Base-by-base conservation (phyloP, 2,888 invertebrate species). In the Drosophila paucipuncta region DNA sequence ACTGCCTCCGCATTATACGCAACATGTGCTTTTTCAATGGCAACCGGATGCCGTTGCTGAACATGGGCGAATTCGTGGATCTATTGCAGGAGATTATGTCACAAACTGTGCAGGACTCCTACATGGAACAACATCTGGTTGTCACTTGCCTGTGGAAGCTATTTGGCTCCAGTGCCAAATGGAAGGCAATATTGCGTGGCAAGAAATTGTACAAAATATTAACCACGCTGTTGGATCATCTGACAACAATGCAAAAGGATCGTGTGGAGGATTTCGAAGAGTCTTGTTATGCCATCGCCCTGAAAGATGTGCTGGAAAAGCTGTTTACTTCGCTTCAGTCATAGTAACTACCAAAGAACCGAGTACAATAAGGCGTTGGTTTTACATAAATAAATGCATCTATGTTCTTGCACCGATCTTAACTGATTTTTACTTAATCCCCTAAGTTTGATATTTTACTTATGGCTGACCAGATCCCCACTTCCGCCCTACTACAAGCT, bases 11-110 rank as follows among this genome's bases (percentile, higher is more conserved):
- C 18, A 92, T 93, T 49, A 66, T 93, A 13, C 89, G 93, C 30
- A 93, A 93, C 83, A 92, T 93, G 92, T 80, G 92, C 68, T 93
- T 93, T 74, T 63, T 78, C n/a, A 83, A 71, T 16, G 70, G 57
- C 54, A 93, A 93, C 70, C 90, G 92, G 9, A 68, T 85, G 4
- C 77, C 83, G 7, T 73, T 93, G 25, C 83, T 92, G 4, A 76
- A 85, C 4, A 89, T 85, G 11, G 64, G 77, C 10, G 91, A 91
- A 35, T 92, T 91, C 13, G 43, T 89, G 0, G 82, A 84, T n/a
- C 72, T 91, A 7, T 63, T 91, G 35, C 78, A 86, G 52, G 78
- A 86, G 25, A 82, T 93, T 58, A 35, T 92, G 2, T 54, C 68
- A 1, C 80, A 83, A n/a, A 73, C 78, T 4, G 54, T 87, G 9